A percentile compares a stretch with the other conserved stretches of the same genome.
Conservation (phyloP, 1,140 invertebrate genomes). For the Venturia canescens region DNA sequence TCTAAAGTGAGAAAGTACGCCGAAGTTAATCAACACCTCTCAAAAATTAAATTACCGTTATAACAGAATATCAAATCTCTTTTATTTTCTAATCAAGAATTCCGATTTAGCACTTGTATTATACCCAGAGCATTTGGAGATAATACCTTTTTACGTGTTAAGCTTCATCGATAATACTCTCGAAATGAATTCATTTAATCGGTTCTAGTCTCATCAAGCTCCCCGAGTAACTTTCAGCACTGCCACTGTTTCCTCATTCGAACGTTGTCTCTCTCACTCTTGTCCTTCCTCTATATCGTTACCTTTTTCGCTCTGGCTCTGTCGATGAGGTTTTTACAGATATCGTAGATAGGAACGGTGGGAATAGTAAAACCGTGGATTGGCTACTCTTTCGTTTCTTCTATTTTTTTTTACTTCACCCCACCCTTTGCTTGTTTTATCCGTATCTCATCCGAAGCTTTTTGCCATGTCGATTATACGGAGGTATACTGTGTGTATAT, state of each 20-base stretch:
- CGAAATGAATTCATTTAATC: constrained; percentile 6
- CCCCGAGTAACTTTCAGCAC: neutral
- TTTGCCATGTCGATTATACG: neutral
- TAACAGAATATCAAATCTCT: too few relatives aligned
- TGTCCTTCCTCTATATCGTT: neutral
- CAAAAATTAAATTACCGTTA: too few relatives aligned
- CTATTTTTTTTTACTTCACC: neutral
- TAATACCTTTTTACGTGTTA: neutral
- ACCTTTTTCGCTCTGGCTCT: too few relatives aligned
- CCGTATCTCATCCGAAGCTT: constrained; percentile 33
- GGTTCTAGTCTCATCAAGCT: neutral
- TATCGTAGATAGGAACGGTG: neutral
- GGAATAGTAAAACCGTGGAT: neutral
- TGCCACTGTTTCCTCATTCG: neutral
- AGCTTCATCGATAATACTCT: neutral
- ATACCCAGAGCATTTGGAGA: neutral
- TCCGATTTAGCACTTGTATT: too few relatives aligned
- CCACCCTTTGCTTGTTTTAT: neutral
- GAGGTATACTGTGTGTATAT: constrained; percentile 21
- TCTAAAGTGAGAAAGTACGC: too few relatives aligned
- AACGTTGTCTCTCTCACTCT: neutral
- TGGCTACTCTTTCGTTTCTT: constrained; percentile 8
- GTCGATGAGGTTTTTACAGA: neutral
- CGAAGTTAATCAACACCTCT: too few relatives aligned
- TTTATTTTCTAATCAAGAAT: too few relatives aligned